Evolutionary conservation across 2,888 invertebrate species (phyloP), one percentile per base, ranked within the genome.

Genomic region (Synergus laeviventris): DNA sequence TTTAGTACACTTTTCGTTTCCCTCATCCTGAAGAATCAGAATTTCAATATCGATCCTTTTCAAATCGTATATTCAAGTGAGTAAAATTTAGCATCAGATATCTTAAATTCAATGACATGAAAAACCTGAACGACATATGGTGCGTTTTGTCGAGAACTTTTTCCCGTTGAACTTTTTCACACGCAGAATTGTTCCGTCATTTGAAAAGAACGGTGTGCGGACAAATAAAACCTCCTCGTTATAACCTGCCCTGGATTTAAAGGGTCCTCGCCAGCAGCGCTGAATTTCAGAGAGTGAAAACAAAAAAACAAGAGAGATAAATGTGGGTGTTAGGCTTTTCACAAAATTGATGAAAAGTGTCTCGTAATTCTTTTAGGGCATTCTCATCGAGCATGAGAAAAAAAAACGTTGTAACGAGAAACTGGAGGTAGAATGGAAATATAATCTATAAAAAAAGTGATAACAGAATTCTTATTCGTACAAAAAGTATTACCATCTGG

Each of bases 201-300:
- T 64, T 64, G 21, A 64, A 59, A 42, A 42, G 24, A 64, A 39
- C 42, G 42, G 64, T 2, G 21, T 64, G 64, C 42, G 64, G 42
- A 64, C 64, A 64, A 64, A 64, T 64, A 42, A 64, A 64, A 64
- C 64, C 64, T 64, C 64, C 64, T 64, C 64, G 64, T 64, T 64
- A 64, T 42, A 64, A 64, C 21, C 39, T 16, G 21, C 21, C 64
- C 64, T 42, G 21, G 42, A 24, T 64, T 64, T 42, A 64, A 64
- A 64, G 64, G 64, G 39, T 39, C 42, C 39, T 21, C 7, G 38
- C 64, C 42, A 38, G 14, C 21, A 64, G 39, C 64, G 39, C 42
- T 64, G 7, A 18, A 21, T 64, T 64, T 42, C 64, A 42, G 18
- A 21, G 64, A 21, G 64, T 64, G 64, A 64, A 64, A 38, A 64